A percentile compares a stretch with the other conserved stretches of the same genome.
Conservation (phyloP, 92 coral and sea anemone genomes). For the Blastomussa wellsi region DNA sequence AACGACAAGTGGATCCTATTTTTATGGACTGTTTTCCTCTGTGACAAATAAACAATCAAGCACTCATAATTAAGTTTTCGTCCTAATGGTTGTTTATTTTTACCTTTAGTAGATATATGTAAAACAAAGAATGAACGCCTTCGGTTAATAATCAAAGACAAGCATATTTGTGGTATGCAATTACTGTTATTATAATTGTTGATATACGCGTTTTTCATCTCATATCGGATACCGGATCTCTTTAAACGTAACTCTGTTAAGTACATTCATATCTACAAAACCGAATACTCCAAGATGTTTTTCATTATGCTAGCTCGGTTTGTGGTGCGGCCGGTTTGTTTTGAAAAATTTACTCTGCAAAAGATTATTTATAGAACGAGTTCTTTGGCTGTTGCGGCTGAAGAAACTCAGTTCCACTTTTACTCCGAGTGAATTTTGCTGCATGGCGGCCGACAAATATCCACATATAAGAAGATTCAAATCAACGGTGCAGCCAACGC, state of each 20-base stretch:
- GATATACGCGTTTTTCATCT: neutral
- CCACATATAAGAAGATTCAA: too few relatives aligned
- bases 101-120: neutral
- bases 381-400: too few relatives aligned
- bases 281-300: neutral
- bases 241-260: neutral
- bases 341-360: too few relatives aligned
- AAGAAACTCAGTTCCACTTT: too few relatives aligned
- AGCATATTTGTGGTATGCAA: neutral
- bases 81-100: constrained; percentile 5
- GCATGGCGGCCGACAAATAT: too few relatives aligned
- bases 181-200: neutral
- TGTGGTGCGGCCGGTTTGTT: too few relatives aligned
- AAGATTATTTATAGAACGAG: too few relatives aligned
- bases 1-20: constrained; percentile 1
- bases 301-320: neutral
- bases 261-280: neutral
- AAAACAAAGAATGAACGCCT: neutral
- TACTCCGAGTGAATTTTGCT: too few relatives aligned
- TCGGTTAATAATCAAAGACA: neutral
- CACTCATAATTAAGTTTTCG: neutral
- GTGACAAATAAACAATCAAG: constrained; percentile 4
- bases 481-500: too few relatives aligned
- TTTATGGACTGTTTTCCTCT: neutral
- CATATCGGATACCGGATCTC: neutral